phyloP scores from a whole-genome alignment of 2,797 vertebrate genomes.

The Periophthalmus magnuspinnatus region DNA sequence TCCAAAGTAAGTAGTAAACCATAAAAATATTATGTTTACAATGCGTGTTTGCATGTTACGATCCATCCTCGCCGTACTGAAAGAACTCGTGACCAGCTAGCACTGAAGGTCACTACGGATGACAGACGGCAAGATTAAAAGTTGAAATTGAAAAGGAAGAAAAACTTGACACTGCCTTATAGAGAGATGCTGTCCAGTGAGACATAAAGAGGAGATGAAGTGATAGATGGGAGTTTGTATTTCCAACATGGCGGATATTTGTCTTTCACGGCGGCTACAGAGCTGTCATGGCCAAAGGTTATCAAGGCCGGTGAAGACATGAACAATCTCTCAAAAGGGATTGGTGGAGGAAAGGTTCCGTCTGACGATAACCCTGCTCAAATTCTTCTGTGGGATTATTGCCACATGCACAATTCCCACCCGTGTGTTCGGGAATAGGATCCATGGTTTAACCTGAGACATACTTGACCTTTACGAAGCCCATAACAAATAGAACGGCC shows the following conservation, averaged over 20 bases:
- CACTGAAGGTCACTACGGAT: slow-evolving; percentile 40
- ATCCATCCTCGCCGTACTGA: slow-evolving; percentile 20
- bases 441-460: slow-evolving; percentile 5
- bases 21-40: background rate
- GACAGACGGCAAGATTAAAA: slow-evolving; percentile 36
- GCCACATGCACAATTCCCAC: slow-evolving; percentile 8
- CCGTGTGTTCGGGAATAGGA: slow-evolving; percentile 3
- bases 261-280: slow-evolving; percentile 51
- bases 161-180: slow-evolving; percentile 20
- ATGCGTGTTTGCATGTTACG: slow-evolving; percentile 9
- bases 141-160: slow-evolving; percentile 19
- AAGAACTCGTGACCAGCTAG: slow-evolving; percentile 21
- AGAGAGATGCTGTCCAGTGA: slow-evolving; percentile 17
- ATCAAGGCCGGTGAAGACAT: slow-evolving; percentile 37
- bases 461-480: slow-evolving; percentile 23
- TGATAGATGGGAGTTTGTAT: slow-evolving; percentile 44
- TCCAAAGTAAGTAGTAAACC: background rate
- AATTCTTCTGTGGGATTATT: slow-evolving; percentile 31
- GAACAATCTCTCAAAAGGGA: slow-evolving; percentile 26
- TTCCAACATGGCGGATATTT: slow-evolving; percentile 57
- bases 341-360: slow-evolving; percentile 51
- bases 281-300: slow-evolving; percentile 60
- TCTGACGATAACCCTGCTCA: slow-evolving; percentile 35
- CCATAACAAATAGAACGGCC: background rate
- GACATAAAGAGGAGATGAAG: slow-evolving; percentile 24